A percentile compares a stretch with the other conserved stretches of the same genome.
Evolutionary conservation across 2,797 vertebrate genomes (phyloP).

Genomic region (Oreochromis mossambicus): DNA sequence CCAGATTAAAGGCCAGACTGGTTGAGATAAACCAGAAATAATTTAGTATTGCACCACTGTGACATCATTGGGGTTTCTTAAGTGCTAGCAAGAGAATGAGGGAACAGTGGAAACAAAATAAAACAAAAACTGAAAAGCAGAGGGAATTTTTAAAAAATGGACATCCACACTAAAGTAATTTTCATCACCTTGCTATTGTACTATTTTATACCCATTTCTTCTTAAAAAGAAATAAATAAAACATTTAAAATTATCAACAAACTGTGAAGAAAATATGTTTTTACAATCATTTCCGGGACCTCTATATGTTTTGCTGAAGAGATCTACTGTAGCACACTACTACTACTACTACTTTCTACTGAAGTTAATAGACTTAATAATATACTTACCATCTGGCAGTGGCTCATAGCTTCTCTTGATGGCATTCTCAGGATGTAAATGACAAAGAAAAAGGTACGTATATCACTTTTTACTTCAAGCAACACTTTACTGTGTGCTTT

Average conservation of each 20-base stretch:
- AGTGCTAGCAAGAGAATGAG: neutral
- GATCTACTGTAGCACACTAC: neutral
- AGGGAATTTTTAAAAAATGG: neutral
- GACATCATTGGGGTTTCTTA: slow-evolving; percentile 25
- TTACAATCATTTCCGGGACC: neutral
- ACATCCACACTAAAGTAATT: neutral
- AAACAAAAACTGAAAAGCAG: neutral
- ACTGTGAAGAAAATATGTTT: neutral
- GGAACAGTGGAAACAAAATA: neutral
- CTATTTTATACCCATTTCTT: neutral
- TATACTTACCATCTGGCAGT: neutral
- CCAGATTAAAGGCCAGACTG: slow-evolving; percentile 32
- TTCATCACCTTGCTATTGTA: neutral
- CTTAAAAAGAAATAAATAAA: neutral
- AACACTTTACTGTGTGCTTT: neutral
- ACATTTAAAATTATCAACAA: neutral
- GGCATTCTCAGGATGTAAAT: neutral
- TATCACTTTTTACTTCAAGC: neutral
- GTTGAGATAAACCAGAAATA: slow-evolving; percentile 41
- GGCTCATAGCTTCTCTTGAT: neutral
- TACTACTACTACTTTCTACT: neutral
- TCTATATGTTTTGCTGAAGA: neutral
- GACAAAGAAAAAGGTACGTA: neutral
- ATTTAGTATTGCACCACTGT: slow-evolving; percentile 15
- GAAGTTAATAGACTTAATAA: neutral